These are phyloP conservation scores for Ancistrus triradiatus DNA, from an alignment of 2,113 vertebrate genomes.

Conservation along the genomic window DNA sequence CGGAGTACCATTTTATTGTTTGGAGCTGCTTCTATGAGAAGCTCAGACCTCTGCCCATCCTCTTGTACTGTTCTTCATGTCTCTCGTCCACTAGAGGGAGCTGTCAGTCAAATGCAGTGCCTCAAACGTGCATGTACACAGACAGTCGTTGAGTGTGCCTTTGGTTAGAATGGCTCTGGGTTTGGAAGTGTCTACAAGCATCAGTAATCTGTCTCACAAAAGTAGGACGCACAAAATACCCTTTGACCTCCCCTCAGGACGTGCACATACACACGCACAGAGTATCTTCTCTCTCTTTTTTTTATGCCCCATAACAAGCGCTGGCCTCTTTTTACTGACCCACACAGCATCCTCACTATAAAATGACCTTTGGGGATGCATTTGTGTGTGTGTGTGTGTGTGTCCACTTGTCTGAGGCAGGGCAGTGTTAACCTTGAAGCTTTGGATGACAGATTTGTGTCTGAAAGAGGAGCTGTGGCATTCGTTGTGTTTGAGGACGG, in stretches of 20 bases:
- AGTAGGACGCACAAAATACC: slow-evolving; percentile 24
- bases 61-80: slow-evolving; percentile 11
- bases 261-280: slow-evolving; percentile 2
- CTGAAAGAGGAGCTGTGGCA: slow-evolving; percentile 3
- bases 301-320: slow-evolving; percentile 7
- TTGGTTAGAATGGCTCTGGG: slow-evolving; percentile 13
- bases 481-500: slow-evolving; percentile 9
- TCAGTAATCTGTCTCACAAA: slow-evolving; percentile 28
- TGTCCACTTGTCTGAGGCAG: not conserved
- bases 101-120: not conserved
- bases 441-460: not conserved
- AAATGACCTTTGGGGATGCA: slow-evolving; percentile 34
- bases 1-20: no score
- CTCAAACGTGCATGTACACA: not conserved
- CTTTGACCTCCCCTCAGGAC: slow-evolving; percentile 23
- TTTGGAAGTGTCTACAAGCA: slow-evolving; percentile 43
- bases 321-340: slow-evolving; percentile 37
- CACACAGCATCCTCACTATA: not conserved
- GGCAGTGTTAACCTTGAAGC: slow-evolving; percentile 13
- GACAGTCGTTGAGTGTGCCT: not conserved
- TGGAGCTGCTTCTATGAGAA: no score
- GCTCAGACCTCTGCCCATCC: no score
- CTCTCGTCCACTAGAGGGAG: slow-evolving; percentile 23
- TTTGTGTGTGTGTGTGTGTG: slow-evolving; percentile 34
- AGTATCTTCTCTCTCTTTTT: slow-evolving; percentile 16